Conservation (phyloP, 2,888 invertebrate genomes). For the Athetis lepigone region DNA sequence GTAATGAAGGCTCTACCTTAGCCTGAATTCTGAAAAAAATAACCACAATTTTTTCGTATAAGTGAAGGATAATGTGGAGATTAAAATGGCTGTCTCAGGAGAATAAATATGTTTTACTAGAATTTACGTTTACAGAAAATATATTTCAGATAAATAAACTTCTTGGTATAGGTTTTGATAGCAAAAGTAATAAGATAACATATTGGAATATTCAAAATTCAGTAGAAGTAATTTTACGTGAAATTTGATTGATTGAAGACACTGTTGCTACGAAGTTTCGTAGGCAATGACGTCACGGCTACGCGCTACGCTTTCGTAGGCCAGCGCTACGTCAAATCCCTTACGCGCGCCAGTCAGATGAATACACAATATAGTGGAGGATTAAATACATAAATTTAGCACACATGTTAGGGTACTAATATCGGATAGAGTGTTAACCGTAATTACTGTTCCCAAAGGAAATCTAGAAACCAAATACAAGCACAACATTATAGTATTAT, state of each 20-base stretch:
- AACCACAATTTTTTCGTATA: slow-evolving; percentile 9
- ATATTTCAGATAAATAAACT: no score
- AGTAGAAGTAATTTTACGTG: neutral
- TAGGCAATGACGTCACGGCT: slow-evolving; percentile 29
- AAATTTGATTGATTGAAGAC: neutral
- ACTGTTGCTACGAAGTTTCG: slow-evolving; percentile 31
- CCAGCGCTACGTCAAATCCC: slow-evolving; percentile 6
- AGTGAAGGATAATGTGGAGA: slow-evolving; percentile 9
- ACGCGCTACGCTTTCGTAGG: slow-evolving; percentile 25
- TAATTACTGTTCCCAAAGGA: slow-evolving; percentile 14
- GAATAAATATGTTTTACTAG: no score
- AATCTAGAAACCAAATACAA: slow-evolving; percentile 4
- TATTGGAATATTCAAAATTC: neutral
- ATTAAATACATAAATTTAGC: slow-evolving; percentile 12
- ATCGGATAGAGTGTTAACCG: neutral
- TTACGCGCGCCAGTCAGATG: neutral
- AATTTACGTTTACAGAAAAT: no score
- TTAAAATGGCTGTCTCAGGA: no score
- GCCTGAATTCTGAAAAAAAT: slow-evolving; percentile 7
- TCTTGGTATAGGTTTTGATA: neutral
- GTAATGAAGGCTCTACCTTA: slow-evolving; percentile 33
- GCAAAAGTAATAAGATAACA: neutral
- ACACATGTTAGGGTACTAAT: slow-evolving; percentile 8
- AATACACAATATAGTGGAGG: neutral
- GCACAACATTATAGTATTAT: neutral